These are phyloP conservation scores for Drosophila athabasca DNA, from an alignment of 1,140 invertebrate species.

Conservation along the genomic window DNA sequence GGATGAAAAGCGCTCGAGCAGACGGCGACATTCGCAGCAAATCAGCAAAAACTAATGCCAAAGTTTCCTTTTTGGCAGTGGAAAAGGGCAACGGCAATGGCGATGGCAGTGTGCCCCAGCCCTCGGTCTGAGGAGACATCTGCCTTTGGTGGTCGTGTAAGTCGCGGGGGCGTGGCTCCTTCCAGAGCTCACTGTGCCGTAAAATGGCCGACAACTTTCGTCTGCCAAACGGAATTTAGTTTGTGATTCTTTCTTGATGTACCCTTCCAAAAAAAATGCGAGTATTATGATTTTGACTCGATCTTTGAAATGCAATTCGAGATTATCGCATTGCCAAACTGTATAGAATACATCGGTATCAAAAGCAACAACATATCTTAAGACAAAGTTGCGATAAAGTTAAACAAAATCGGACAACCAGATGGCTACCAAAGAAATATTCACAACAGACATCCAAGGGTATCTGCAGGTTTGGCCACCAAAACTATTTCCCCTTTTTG, in stretches of 20 bases:
- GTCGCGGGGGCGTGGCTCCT: conserved; percentile 36
- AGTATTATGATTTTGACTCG: background rate
- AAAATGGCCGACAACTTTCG: conserved; percentile 70
- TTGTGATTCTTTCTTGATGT: conserved; percentile 12
- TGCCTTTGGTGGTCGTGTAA: conserved; percentile 58
- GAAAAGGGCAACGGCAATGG: background rate
- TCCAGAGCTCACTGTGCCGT: conserved; percentile 58
- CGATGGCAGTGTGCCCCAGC: conserved; percentile 11
- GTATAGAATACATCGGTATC: too few species aligned
- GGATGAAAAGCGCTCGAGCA: conserved; percentile 38
- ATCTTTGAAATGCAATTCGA: background rate
- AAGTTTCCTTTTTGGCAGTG: conserved; percentile 39
- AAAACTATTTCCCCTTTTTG: too few species aligned
- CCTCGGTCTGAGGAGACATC: background rate
- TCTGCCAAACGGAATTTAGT: conserved; percentile 52
- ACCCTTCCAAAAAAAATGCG: background rate
- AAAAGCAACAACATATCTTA: too few species aligned
- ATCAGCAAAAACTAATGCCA: conserved; percentile 73
- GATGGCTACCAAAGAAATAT: too few species aligned
- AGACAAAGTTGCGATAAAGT: too few species aligned
- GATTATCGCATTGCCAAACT: too few species aligned
- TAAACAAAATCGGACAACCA: too few species aligned
- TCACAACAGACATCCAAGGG: background rate
- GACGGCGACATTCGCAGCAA: conserved; percentile 55
- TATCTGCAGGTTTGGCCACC: background rate